A percentile compares a stretch with the other conserved stretches of the same genome.
phyloP scores from a whole-genome alignment of 2,113 vertebrate species.

The Nothobranchius kuhntae region DNA sequence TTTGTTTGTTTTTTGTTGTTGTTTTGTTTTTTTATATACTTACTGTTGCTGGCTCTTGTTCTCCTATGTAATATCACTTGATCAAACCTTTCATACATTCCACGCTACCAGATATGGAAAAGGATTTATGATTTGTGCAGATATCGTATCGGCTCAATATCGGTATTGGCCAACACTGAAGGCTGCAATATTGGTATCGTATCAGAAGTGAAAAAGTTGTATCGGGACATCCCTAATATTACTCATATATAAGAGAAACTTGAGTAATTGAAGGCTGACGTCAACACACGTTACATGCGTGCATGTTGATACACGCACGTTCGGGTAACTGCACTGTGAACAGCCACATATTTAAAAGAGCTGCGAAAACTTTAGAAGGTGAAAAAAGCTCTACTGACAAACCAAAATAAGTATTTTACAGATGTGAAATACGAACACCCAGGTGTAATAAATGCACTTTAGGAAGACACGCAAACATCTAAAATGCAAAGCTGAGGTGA shows the following conservation, averaged over 20 bases:
- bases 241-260: neutral
- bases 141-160: too few relatives aligned
- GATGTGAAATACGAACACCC: neutral
- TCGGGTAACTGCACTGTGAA: neutral
- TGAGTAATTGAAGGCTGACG: too few relatives aligned
- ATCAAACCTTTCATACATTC: too few relatives aligned
- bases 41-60: too few relatives aligned
- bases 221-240: neutral
- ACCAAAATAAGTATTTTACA: neutral
- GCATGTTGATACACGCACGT: neutral
- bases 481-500: neutral
- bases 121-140: too few relatives aligned
- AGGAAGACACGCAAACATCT: neutral
- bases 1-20: too few relatives aligned
- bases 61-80: too few relatives aligned
- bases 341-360: neutral
- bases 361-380: slow-evolving; percentile 7
- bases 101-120: too few relatives aligned
- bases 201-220: too few relatives aligned
- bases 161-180: too few relatives aligned
- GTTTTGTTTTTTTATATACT: too few relatives aligned
- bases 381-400: neutral
- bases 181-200: too few relatives aligned
- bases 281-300: neutral
- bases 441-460: neutral